Evolutionary conservation across 2,113 vertebrate genomes (phyloP).

Genomic region (Morone chrysops): DNA sequence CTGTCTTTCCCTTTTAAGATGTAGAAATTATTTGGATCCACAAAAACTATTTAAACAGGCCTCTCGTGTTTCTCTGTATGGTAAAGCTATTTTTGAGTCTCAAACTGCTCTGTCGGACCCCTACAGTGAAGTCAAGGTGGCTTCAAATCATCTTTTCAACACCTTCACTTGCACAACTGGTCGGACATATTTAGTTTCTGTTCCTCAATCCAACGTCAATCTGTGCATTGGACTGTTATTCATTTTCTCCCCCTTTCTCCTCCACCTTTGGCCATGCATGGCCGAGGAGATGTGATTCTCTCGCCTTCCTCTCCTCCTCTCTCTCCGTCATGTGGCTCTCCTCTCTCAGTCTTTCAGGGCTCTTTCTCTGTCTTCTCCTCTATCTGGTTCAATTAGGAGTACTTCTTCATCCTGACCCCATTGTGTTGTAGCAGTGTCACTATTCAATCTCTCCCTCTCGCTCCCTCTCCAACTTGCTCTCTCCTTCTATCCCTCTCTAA

Average conservation of each 20-base stretch:
- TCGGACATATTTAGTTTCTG: conserved; percentile 31
- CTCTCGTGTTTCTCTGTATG: conserved; percentile 1
- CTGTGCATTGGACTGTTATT: not conserved
- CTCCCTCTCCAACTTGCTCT: conserved; percentile 64
- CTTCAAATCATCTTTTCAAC: conserved; percentile 45
- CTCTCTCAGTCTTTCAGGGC: conserved; percentile 54
- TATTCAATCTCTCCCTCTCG: conserved; percentile 77
- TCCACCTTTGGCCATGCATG: not conserved
- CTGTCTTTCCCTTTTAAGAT: not conserved
- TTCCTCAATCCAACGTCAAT: not conserved
- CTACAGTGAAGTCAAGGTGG: conserved; percentile 42
- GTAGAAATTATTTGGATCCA: not conserved
- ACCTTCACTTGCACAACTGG: conserved; percentile 25
- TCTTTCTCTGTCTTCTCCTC: conserved; percentile 69
- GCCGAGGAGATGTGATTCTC: conserved; percentile 28
- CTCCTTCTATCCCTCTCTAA: conserved; percentile 64
- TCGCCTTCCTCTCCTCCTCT: conserved; percentile 6
- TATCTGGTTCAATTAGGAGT: conserved; percentile 83
- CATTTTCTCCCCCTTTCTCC: not conserved
- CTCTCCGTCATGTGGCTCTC: conserved; percentile 33
- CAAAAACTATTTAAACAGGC: conserved; percentile 8
- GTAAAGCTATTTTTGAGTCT: conserved; percentile 24
- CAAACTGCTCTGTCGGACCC: conserved; percentile 16
- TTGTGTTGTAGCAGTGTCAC: conserved; percentile 82
- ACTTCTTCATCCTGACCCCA: conserved; percentile 83